Conservation (phyloP, 2,113 vertebrate species). For the Dipodomys stephensi region DNA sequence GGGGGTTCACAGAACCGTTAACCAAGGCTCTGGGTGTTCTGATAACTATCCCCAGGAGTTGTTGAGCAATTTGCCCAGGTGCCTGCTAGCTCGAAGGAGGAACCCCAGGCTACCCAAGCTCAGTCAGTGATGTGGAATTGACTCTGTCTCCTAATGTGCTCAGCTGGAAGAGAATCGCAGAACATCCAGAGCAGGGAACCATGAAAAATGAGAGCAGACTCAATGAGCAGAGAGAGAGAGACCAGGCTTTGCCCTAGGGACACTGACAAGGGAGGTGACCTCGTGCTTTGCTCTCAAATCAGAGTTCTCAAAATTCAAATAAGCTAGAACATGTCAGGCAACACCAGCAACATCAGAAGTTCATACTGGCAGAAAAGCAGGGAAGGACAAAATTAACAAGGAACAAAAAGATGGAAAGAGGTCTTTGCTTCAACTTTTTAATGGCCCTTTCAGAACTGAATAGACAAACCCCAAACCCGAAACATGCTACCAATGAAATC, state of each 20-base stretch:
- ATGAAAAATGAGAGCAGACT: conserved; percentile 61
- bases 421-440: conserved; percentile 36
- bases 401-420: conserved; percentile 35
- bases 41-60: not conserved
- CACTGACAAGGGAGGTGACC: conserved; percentile 56
- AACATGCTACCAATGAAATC: not conserved
- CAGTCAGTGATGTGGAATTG: not conserved
- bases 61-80: conserved; percentile 33
- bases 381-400: conserved; percentile 56
- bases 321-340: conserved; percentile 53
- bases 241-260: conserved; percentile 64
- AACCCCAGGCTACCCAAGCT: conserved; percentile 27
- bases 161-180: conserved; percentile 53
- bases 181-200: conserved; percentile 60
- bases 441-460: conserved; percentile 31
- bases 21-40: conserved; percentile 1
- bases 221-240: conserved; percentile 68
- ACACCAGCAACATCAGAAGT: conserved; percentile 24
- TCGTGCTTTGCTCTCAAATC: conserved; percentile 66
- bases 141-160: conserved; percentile 53
- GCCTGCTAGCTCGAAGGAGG: conserved; percentile 12
- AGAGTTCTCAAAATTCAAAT: conserved; percentile 58
- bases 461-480: not conserved
- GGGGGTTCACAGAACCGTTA: not conserved
- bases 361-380: conserved; percentile 15